Base-by-base conservation (phyloP, 2,888 invertebrate genomes). In the Caenorhabditis sp. region DNA sequence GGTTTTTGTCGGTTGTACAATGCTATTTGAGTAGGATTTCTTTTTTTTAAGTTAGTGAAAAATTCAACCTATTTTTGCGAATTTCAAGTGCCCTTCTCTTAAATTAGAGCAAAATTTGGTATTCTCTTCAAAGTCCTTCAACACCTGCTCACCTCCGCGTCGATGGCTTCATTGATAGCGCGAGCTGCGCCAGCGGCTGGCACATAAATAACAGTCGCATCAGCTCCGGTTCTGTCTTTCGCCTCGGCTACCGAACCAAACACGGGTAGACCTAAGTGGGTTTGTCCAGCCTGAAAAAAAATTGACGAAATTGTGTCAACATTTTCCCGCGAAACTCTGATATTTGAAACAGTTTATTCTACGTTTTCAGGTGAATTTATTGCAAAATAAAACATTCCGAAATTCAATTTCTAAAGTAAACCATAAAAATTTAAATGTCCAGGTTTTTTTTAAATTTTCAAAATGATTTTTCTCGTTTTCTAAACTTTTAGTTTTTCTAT, bases 141-240 rank as follows among this genome's bases (percentile, higher is more conserved):
- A 36, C 5, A 36, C 12, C 36, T 12, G 5, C 36, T 43, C 43
- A 43, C 75, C 70, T 80, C 80, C 3, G 86, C 73, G 83, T 88
- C 88, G 6, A 90, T 89, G 1, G 88, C 88, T 63, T 89, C 89
- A 68, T 87, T 71, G 65, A 90, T 94, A 37, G 99, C 97, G 62
- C 92, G 91, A 0, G 95, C 96, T 27, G 96, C 95, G 74, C 88
- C 88, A 3, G 94, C 93, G 19, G 99, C 97, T 62, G 99, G 99
- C 14, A 99, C 97, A 89, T 96, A 99, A 86, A 99, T 94, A 0
- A 96, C 96, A 24, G 94, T 92, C 0, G 97, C 99, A 84, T 93
- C 92, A 51, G 95, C 94, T 66, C 93, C 92, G 0, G 96, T 95
- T 43, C 92, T 92, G 73, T 92, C 93, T 37, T 77, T 76, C 23